phyloP scores from a whole-genome alignment of 2,113 vertebrate genomes.

The Tenebrosternarchus preto region DNA sequence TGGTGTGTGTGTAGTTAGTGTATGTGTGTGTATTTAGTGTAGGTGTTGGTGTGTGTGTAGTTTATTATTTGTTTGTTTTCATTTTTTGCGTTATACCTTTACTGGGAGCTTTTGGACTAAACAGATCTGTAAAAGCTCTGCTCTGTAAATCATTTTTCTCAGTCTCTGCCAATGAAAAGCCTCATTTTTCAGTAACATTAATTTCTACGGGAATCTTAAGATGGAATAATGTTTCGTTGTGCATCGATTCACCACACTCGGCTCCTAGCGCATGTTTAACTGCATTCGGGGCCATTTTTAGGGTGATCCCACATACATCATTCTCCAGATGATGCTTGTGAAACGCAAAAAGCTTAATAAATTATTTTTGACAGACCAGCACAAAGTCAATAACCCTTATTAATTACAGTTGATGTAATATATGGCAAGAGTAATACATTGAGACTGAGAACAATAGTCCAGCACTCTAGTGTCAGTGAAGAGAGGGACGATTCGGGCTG shows the following conservation, averaged over 20 bases:
- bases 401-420: conserved; percentile 75
- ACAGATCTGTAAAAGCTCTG: not conserved
- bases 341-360: conserved; percentile 73
- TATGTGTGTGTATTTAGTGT: too few relatives aligned
- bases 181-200: conserved; percentile 71
- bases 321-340: conserved; percentile 64
- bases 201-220: conserved; percentile 66
- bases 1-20: not conserved
- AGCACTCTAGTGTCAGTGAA: conserved; percentile 56
- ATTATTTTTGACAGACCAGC: conserved; percentile 74
- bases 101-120: not conserved
- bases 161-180: conserved; percentile 54
- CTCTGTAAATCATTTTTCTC: conserved; percentile 31
- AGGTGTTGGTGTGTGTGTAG: not conserved
- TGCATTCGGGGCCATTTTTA: conserved; percentile 65
- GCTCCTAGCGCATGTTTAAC: conserved; percentile 51
- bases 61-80: too few relatives aligned
- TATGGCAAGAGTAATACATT: conserved; percentile 69
- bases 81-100: not conserved
- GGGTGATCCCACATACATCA: conserved; percentile 69
- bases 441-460: conserved; percentile 55
- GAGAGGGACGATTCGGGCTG: conserved; percentile 50
- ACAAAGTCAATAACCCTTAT: conserved; percentile 75
- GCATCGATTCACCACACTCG: conserved; percentile 65
- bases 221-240: conserved; percentile 70